Evolutionary conservation across 2,888 invertebrate species (phyloP).

Genomic region (Aproaerema taeniolella): DNA sequence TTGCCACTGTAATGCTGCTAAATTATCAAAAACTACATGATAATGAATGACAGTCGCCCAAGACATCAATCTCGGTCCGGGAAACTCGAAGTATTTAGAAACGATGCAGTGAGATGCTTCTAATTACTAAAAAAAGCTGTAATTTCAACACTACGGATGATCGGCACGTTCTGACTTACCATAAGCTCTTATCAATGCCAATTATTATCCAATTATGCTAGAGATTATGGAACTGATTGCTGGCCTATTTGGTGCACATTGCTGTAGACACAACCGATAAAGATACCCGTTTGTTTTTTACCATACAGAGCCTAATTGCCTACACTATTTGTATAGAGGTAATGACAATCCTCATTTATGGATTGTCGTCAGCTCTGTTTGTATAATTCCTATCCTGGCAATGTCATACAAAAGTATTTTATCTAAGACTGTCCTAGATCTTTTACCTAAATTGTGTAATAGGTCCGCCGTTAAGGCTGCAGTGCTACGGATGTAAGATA

Average conservation of each 20-base stretch:
- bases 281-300: constrained; percentile 3
- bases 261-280: constrained; percentile 42
- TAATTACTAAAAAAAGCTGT: constrained; percentile 63
- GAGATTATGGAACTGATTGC: constrained; percentile 36
- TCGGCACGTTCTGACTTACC: constrained; percentile 70
- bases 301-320: neutral
- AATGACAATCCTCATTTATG: neutral
- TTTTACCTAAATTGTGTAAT: constrained; percentile 21
- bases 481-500: constrained; percentile 18
- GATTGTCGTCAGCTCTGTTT: neutral
- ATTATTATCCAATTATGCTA: constrained; percentile 56
- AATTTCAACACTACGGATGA: constrained; percentile 59
- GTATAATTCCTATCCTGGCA: neutral
- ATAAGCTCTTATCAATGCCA: constrained; percentile 57
- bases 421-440: constrained; percentile 8
- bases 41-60: constrained; percentile 49
- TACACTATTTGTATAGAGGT: neutral
- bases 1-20: constrained; percentile 50
- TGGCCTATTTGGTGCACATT: constrained; percentile 49
- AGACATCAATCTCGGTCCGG: constrained; percentile 48
- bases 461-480: constrained; percentile 20
- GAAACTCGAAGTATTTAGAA: constrained; percentile 43
- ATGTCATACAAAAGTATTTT: neutral
- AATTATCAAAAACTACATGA: constrained; percentile 52
- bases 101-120: constrained; percentile 58